A percentile compares a stretch with the other conserved stretches of the same genome.
Evolutionary conservation across 2,113 vertebrate species (phyloP).

Genomic region (Lonchura striata): DNA sequence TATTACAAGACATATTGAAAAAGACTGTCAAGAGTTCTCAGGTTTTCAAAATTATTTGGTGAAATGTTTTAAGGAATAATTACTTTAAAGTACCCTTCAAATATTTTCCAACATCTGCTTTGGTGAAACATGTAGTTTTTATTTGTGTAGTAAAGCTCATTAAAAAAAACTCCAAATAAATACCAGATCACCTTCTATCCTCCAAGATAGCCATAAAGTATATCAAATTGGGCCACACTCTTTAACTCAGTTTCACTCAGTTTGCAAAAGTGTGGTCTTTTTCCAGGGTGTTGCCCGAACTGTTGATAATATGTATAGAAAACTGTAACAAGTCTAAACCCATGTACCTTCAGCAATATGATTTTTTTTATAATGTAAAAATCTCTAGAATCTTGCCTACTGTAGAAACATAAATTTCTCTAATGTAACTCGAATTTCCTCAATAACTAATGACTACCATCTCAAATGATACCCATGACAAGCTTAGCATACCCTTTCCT

Average conservation of each 20-base stretch:
- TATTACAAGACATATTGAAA: not conserved
- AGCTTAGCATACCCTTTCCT: not conserved
- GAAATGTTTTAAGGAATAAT: not conserved
- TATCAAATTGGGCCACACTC: not conserved
- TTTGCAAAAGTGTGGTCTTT: not conserved
- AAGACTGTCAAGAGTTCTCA: not conserved
- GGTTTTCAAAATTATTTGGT: not conserved
- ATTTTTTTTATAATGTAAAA: not conserved
- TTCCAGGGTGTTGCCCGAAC: not conserved
- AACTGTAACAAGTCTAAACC: not conserved
- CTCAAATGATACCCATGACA: not conserved
- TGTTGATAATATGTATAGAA: not conserved
- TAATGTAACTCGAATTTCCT: not conserved
- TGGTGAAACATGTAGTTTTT: not conserved
- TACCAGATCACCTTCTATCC: not conserved
- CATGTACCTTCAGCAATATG: fast-evolving
- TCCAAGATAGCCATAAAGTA: not conserved
- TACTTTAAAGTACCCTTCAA: not conserved
- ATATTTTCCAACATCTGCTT: not conserved
- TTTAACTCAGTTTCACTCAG: not conserved
- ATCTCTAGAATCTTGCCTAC: not conserved
- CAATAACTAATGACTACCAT: not conserved
- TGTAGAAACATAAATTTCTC: not conserved
- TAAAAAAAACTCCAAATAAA: not conserved
- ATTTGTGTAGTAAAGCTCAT: not conserved